phyloP scores from a whole-genome alignment of 1,140 invertebrate species.

The Gryon sp. region DNA sequence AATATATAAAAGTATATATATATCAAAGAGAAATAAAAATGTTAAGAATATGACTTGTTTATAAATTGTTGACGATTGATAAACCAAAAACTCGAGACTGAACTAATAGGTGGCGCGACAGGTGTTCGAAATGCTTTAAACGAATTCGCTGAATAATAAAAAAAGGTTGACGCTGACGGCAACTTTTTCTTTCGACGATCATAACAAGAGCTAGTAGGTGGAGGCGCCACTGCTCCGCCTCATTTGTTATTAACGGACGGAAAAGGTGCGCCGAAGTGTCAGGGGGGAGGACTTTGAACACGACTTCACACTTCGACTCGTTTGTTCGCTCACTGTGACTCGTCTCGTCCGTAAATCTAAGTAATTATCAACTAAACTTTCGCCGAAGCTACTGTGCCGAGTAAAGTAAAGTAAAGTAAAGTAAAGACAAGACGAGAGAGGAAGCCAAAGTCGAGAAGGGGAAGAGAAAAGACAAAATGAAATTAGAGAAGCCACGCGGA shows the following conservation, averaged over 20 bases:
- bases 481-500: too few species aligned
- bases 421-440: too few species aligned
- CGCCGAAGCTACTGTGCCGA: too few species aligned
- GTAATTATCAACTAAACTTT: conserved; percentile 78
- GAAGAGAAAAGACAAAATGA: too few species aligned
- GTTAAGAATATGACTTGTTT: too few species aligned
- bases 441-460: too few species aligned
- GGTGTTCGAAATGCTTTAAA: conserved; percentile 77
- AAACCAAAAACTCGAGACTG: too few species aligned
- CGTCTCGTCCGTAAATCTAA: conserved; percentile 75
- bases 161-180: conserved; percentile 75
- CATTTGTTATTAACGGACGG: conserved; percentile 78
- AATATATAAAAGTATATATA: too few species aligned
- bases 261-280: conserved; percentile 75
- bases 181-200: conserved; percentile 75
- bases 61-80: too few species aligned
- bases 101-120: conserved; percentile 65
- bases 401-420: too few species aligned
- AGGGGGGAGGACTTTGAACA: conserved; percentile 78
- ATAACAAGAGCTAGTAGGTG: conserved; percentile 76
- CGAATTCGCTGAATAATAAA: conserved; percentile 76
- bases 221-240: conserved; percentile 71
- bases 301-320: conserved; percentile 79
- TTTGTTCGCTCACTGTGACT: conserved; percentile 62
- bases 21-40: too few species aligned